These are phyloP conservation scores for Chalcosyrphus nemorum DNA, from an alignment of 2,888 invertebrate species.

Conservation along the genomic window DNA sequence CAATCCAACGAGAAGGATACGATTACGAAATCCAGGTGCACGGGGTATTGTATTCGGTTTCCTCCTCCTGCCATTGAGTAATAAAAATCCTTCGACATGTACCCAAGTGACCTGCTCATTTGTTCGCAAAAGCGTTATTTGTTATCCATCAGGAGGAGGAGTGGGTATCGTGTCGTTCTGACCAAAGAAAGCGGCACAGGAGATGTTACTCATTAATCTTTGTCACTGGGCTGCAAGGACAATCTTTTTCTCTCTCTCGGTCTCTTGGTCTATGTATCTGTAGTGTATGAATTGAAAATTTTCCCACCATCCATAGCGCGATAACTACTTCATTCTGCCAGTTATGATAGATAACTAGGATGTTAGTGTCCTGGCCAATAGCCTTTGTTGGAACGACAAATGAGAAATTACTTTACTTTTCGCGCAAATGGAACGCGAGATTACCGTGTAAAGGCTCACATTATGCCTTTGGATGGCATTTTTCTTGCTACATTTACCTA, in stretches of 20 bases:
- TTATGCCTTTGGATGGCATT: slow-evolving; percentile 21
- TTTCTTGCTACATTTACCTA: slow-evolving; percentile 27
- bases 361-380: slow-evolving; percentile 42
- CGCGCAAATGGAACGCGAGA: slow-evolving; percentile 65
- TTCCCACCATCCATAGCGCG: background rate
- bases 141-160: slow-evolving; percentile 49
- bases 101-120: slow-evolving; percentile 65
- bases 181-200: background rate
- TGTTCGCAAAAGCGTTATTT: slow-evolving; percentile 61
- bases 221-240: slow-evolving; percentile 57
- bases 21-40: background rate
- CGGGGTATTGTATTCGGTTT: too few relatives aligned
- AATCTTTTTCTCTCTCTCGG: too few relatives aligned
- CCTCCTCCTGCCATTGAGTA: background rate
- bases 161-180: background rate
- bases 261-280: too few relatives aligned
- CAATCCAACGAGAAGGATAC: slow-evolving; percentile 29
- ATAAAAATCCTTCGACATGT: slow-evolving; percentile 39
- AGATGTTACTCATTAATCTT: slow-evolving; percentile 65
- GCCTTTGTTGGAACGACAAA: slow-evolving; percentile 55
- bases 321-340: slow-evolving; percentile 2
- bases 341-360: slow-evolving; percentile 58
- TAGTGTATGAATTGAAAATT: slow-evolving; percentile 62
- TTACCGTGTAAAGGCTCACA: slow-evolving; percentile 19
- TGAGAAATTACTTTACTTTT: slow-evolving; percentile 62